Conservation (phyloP, 2,888 invertebrate genomes). For the Sesia bembeciformis region DNA sequence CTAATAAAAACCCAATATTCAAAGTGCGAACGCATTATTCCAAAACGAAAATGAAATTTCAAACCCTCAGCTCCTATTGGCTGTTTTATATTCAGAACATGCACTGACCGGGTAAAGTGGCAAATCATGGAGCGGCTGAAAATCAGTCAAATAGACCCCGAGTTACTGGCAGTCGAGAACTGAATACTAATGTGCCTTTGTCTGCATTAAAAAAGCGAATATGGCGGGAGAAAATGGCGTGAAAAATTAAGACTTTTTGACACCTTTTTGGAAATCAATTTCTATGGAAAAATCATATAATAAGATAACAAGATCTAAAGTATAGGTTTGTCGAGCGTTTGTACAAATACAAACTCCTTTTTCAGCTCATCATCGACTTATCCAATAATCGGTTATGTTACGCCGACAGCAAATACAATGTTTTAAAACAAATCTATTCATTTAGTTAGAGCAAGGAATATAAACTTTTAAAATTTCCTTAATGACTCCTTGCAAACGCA, state of each 20-base stretch:
- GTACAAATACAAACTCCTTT: no score
- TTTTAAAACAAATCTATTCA: no score
- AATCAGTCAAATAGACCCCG: conserved; percentile 73
- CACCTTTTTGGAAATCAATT: neutral
- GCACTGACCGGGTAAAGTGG: conserved; percentile 70
- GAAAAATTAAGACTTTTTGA: conserved; percentile 3
- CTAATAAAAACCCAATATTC: conserved; percentile 51
- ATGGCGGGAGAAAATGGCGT: neutral
- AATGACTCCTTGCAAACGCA: no score
- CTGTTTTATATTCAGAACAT: conserved; percentile 56
- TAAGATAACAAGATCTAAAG: no score
- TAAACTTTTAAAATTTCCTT: no score
- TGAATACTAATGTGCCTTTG: conserved; percentile 47
- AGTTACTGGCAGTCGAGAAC: conserved; percentile 44
- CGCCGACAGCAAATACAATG: no score
- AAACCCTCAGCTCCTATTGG: conserved; percentile 44
- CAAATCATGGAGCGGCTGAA: conserved; percentile 72
- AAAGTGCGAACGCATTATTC: conserved; percentile 51
- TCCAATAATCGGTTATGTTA: no score
- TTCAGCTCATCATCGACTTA: no score
- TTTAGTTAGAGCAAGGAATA: no score
- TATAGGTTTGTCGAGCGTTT: no score
- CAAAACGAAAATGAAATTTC: conserved; percentile 63
- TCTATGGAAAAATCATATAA: no score
- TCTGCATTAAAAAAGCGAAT: conserved; percentile 22